These are phyloP conservation scores for Menidia beryllina DNA, from an alignment of 2,113 vertebrate species.

Conservation along the genomic window DNA sequence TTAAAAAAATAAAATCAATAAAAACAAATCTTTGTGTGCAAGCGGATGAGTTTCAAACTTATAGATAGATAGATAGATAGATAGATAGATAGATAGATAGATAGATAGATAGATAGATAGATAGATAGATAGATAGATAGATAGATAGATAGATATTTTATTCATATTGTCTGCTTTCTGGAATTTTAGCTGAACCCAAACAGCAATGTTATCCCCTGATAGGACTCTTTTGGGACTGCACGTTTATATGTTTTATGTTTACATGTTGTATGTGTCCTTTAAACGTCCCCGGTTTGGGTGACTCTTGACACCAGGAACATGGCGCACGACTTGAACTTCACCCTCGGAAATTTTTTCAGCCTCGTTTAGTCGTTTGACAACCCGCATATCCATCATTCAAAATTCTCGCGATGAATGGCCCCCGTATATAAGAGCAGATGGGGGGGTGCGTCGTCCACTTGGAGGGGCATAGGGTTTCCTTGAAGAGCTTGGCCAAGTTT, in stretches of 20 bases:
- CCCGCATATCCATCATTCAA: constrained; percentile 69
- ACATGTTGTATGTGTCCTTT: constrained; percentile 97
- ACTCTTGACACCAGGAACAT: constrained; percentile 55
- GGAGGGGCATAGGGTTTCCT: constrained; percentile 66
- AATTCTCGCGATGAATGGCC: constrained; percentile 82
- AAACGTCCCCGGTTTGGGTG: constrained; percentile 84
- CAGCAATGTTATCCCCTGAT: background rate
- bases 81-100: too few relatives aligned
- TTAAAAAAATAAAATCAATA: too few relatives aligned
- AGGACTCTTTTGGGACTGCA: background rate
- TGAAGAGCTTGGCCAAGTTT: constrained; percentile 53
- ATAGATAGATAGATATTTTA: constrained; percentile 22
- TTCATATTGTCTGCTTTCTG: background rate
- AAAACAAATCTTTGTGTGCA: too few relatives aligned
- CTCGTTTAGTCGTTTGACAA: constrained; percentile 67
- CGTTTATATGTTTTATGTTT: background rate
- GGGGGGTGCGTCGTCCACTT: constrained; percentile 73
- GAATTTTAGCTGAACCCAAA: background rate
- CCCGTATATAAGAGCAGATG: constrained; percentile 76
- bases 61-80: too few relatives aligned
- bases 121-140: constrained; percentile 7
- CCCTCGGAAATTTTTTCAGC: constrained; percentile 80
- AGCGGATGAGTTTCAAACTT: too few relatives aligned
- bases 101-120: too few relatives aligned
- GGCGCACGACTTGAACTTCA: constrained; percentile 74